phyloP scores from a whole-genome alignment of 2,888 invertebrate species.

The Steinernema hermaphroditum region DNA sequence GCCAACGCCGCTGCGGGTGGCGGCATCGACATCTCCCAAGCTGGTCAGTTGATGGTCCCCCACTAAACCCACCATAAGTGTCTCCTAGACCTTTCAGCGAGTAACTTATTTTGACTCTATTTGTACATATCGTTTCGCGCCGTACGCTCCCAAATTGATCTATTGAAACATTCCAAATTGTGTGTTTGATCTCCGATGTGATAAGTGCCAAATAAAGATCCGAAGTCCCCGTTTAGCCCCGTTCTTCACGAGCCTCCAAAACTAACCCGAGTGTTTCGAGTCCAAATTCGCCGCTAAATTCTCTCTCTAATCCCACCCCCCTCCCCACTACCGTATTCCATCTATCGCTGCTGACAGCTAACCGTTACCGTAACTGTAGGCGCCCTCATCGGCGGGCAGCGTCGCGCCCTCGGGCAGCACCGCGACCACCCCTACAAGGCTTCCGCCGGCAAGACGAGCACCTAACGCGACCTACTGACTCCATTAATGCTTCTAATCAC shows the following conservation, averaged over 20 bases:
- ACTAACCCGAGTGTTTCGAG: background rate
- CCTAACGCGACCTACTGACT: constrained; percentile 15
- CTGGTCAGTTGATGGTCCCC: constrained; percentile 14
- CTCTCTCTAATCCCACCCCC: too few species aligned
- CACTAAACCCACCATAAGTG: background rate
- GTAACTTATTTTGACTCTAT: background rate
- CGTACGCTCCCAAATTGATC: background rate
- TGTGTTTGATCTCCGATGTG: constrained; percentile 14
- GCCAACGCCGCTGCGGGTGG: constrained; percentile 12
- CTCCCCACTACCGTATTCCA: background rate
- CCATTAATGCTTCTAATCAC: constrained; percentile 4
- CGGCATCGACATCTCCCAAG: constrained; percentile 16
- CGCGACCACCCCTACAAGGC: constrained; percentile 65
- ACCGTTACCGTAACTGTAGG: constrained; percentile 38
- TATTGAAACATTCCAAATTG: background rate
- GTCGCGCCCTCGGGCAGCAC: constrained; percentile 60
- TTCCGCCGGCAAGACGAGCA: constrained; percentile 32
- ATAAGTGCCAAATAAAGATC: constrained; percentile 12
- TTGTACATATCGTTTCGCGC: background rate
- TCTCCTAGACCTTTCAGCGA: background rate
- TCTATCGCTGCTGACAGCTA: background rate
- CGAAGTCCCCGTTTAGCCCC: background rate
- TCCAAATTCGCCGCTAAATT: background rate
- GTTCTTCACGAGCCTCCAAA: background rate
- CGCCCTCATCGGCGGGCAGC: constrained; percentile 62